phyloP scores from a whole-genome alignment of 2,113 vertebrate species.

The Apistogramma diplotaenia region DNA sequence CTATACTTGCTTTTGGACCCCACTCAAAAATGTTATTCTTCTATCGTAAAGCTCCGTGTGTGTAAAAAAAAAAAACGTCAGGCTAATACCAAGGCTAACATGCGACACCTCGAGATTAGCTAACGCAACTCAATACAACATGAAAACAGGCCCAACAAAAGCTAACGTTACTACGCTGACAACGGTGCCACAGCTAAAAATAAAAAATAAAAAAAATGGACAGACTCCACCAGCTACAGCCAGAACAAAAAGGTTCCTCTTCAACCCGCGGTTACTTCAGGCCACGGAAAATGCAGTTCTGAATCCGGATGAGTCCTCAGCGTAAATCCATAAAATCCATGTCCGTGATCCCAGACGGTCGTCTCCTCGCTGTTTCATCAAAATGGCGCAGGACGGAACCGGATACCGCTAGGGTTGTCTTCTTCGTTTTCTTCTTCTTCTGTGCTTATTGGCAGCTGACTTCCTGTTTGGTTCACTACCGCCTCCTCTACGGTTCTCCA shows the following conservation, averaged over 20 bases:
- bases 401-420: neutral
- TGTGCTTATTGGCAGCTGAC: no score
- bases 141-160: constrained; percentile 35
- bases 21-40: neutral
- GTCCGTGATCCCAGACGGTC: neutral
- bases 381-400: constrained; percentile 68
- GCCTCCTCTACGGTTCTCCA: no score
- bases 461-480: no score
- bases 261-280: neutral
- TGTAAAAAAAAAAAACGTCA: neutral
- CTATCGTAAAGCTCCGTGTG: neutral
- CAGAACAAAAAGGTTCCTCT: neutral
- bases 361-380: constrained; percentile 71
- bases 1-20: neutral
- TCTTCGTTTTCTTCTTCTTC: no score
- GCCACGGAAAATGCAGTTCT: neutral
- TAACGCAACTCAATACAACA: constrained; percentile 15
- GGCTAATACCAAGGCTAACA: constrained; percentile 24
- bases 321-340: constrained; percentile 61
- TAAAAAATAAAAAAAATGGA: neutral
- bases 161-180: constrained; percentile 41
- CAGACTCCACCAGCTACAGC: neutral
- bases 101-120: constrained; percentile 33
- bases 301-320: constrained; percentile 14
- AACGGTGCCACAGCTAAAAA: neutral